Evolutionary conservation across 1,140 invertebrate genomes (phyloP), one percentile per base, ranked within the genome.

Genomic region (Eubasilissa regina): DNA sequence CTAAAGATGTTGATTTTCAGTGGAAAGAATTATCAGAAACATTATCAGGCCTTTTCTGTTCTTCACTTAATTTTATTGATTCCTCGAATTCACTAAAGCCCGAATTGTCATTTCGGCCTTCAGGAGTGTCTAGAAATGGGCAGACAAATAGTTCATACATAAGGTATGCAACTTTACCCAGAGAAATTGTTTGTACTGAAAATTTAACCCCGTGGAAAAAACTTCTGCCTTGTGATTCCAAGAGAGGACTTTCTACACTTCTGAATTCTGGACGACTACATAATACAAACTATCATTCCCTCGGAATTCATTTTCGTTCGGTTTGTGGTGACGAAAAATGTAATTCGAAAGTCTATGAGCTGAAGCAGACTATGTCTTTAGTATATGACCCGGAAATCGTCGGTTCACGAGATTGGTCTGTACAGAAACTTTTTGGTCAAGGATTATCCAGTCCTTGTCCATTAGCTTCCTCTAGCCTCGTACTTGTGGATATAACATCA

Each of bases 181-280:
- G 95, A 79, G 98, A 99, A 92, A 96, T 97, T 84, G 96, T 99
- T 9, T 99, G 98, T 85, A 99, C 98, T 17, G 98, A 99, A 91
- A 99, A 99, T 90, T 90, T 99, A 82, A 99, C 98, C 44, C 98
- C 98, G 4, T 99, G 97, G 94, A 98, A 98, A 85, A 99, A 99
- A 87, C 88, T 99, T 0, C 86, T 99, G 45, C 98, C 98, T 3
- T 99, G 98, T 89, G 93, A 95, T 85, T 94, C 94, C 53, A 94
- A 93, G 87, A 91, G 93, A 86, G 97, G 98, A 21, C 89, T 99
- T 78, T 93, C 95, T 21, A 93, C 94, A 0, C 87, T 99, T 25
- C 89, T 99, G n/a, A 97, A 97, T 86, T 95, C 97, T 12, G 94
- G 94, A 66, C 93, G 94, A 84, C 93, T 99, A 70, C 97, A 98